Evolutionary conservation across 2,888 invertebrate species (phyloP).

Genomic region (Orthosia gothica): DNA sequence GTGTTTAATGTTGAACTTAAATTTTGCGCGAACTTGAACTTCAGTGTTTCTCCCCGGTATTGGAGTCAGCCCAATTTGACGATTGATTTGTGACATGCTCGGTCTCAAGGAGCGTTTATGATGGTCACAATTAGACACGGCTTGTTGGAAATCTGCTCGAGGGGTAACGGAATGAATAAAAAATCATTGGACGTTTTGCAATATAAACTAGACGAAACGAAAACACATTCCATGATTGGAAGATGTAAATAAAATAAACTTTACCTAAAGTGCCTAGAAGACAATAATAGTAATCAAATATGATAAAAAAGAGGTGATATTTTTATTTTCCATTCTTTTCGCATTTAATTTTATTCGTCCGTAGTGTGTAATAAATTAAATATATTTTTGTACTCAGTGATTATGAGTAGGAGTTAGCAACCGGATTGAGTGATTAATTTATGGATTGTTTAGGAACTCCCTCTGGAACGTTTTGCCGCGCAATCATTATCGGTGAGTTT

Average conservation of each 20-base stretch:
- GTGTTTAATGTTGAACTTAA: constrained; percentile 70
- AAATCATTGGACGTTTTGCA: constrained; percentile 81
- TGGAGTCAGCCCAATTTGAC: constrained; percentile 77
- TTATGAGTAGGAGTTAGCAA: constrained; percentile 53
- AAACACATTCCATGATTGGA: constrained; percentile 74
- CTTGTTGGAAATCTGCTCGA: constrained; percentile 83
- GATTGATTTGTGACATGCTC: constrained; percentile 88
- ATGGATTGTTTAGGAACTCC: constrained; percentile 65
- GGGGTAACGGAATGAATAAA: constrained; percentile 87
- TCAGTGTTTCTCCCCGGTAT: constrained; percentile 68
- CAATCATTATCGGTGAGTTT: constrained; percentile 67
- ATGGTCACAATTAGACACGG: constrained; percentile 89
- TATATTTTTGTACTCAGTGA: constrained; percentile 67
- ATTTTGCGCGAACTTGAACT: constrained; percentile 88
- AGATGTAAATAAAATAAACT: constrained; percentile 77
- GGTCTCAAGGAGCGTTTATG: constrained; percentile 84
- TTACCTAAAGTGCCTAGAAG: constrained; percentile 65
- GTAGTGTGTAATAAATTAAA: constrained; percentile 46
- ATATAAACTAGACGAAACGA: constrained; percentile 79
- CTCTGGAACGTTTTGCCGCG: constrained; percentile 57
- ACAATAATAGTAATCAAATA: constrained; percentile 78
- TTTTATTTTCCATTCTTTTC: constrained; percentile 51
- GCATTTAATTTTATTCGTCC: constrained; percentile 65
- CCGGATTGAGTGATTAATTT: constrained; percentile 63
- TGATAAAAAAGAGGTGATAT: constrained; percentile 83